Percentiles rank a stretch among this genome's conserved stretches.
phyloP scores from a whole-genome alignment of 2,113 vertebrate species.

The Herpailurus yagouaroundi region DNA sequence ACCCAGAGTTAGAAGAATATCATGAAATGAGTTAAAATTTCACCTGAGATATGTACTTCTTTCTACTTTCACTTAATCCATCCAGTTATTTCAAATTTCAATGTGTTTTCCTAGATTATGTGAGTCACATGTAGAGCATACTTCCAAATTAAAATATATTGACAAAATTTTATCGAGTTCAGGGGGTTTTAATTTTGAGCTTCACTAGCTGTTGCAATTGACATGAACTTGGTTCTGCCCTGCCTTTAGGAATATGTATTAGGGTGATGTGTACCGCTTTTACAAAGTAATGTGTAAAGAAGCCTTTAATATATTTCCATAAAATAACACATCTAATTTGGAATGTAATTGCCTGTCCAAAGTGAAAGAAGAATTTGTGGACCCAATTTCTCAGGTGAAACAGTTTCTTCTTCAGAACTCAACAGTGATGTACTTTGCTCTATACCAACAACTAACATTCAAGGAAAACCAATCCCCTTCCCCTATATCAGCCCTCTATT shows the following conservation, averaged over 20 bases:
- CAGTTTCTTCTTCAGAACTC: constrained; percentile 47
- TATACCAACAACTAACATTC: constrained; percentile 73
- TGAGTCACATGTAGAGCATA: not conserved
- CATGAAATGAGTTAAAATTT: not conserved
- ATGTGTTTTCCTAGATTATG: not conserved
- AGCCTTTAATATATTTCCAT: constrained; percentile 66
- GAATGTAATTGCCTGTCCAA: constrained; percentile 47
- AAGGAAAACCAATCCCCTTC: constrained; percentile 65
- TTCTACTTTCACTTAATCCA: not conserved
- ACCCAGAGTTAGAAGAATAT: not conserved
- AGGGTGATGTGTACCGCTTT: not conserved
- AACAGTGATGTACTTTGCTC: constrained; percentile 73
- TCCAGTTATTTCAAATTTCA: not conserved
- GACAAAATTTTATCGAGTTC: not conserved
- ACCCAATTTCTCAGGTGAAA: constrained; percentile 71
- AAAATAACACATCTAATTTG: constrained; percentile 60
- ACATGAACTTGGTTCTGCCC: not conserved
- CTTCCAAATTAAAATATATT: not conserved
- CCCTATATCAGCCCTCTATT: not conserved
- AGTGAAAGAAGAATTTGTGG: constrained; percentile 42
- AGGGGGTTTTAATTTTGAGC: not conserved
- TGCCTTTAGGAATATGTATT: not conserved
- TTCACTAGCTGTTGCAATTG: not conserved
- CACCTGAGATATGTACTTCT: not conserved
- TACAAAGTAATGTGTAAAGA: not conserved